Evolutionary conservation across 1,140 invertebrate genomes (phyloP).

Genomic region (Ladona fulva): DNA sequence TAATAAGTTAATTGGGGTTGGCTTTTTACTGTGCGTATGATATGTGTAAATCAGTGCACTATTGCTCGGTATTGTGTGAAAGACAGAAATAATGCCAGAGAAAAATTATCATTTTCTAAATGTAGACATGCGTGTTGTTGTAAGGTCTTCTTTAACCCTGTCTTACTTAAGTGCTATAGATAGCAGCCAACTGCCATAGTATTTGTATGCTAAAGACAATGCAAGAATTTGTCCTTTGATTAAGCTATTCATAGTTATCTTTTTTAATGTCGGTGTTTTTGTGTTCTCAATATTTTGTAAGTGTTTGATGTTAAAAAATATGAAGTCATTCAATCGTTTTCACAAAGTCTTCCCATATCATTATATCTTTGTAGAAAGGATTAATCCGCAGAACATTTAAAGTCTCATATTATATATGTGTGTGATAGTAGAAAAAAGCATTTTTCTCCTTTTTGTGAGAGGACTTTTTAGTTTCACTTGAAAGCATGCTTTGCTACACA

Average conservation of each 20-base stretch:
- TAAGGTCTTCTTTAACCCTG: slow-evolving; percentile 5
- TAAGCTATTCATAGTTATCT: background rate
- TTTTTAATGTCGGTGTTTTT: slow-evolving; percentile 4
- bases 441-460: background rate
- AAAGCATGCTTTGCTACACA: background rate
- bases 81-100: slow-evolving; percentile 1
- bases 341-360: slow-evolving; percentile 9
- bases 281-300: slow-evolving; percentile 10
- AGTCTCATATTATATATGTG: slow-evolving; percentile 10
- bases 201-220: background rate
- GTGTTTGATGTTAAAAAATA: background rate
- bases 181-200: slow-evolving; percentile 7
- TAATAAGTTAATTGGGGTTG: slow-evolving; percentile 10
- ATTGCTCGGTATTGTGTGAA: background rate
- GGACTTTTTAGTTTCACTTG: background rate
- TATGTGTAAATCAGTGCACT: slow-evolving; percentile 9
- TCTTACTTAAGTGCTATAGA: slow-evolving; percentile 1
- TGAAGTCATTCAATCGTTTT: slow-evolving; percentile 2
- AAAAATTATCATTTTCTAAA: slow-evolving; percentile 1
- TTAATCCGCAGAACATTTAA: background rate
- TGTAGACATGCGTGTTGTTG: slow-evolving; percentile 8
- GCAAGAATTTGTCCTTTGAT: slow-evolving; percentile 6
- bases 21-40: slow-evolving; percentile 5
- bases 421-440: background rate
- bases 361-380: slow-evolving; percentile 10